phyloP scores from a whole-genome alignment of 1,140 invertebrate species.

The Drosophila bipectinata region DNA sequence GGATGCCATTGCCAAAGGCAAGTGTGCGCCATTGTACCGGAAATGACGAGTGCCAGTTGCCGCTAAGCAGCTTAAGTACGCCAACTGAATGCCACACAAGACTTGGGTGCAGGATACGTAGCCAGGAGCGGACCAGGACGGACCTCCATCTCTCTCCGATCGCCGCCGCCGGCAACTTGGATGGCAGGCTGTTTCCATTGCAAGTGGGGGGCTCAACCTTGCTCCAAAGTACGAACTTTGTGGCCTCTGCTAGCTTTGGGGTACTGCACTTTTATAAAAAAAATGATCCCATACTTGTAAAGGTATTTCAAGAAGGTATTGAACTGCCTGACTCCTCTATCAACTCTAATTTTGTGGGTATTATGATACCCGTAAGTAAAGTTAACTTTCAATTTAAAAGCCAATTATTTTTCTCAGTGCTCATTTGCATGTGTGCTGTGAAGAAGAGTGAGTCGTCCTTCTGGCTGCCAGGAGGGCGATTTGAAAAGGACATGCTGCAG shows the following conservation, averaged over 20 bases:
- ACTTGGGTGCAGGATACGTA: neutral
- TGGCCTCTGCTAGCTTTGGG: constrained; percentile 28
- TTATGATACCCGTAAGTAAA: neutral
- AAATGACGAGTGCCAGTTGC: constrained; percentile 60
- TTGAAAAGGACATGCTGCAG: no score
- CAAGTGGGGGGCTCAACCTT: constrained; percentile 11
- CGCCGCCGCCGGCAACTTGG: neutral
- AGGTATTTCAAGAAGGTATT: no score
- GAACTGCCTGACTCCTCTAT: no score
- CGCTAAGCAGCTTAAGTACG: constrained; percentile 61
- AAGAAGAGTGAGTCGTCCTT: constrained; percentile 11
- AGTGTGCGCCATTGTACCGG: constrained; percentile 48
- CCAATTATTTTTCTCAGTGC: neutral
- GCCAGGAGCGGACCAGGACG: neutral
- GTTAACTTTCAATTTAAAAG: no score
- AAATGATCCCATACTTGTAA: no score
- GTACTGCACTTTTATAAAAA: neutral
- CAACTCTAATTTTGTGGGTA: neutral
- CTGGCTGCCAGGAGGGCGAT: constrained; percentile 6
- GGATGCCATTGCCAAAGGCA: constrained; percentile 33
- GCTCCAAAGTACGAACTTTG: constrained; percentile 50
- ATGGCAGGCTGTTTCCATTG: constrained; percentile 40
- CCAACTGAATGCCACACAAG: constrained; percentile 22
- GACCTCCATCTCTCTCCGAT: no score
- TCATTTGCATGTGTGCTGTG: constrained; percentile 45